Evolutionary conservation across 2,888 invertebrate genomes (phyloP).

Genomic region (Panzeria rudis): DNA sequence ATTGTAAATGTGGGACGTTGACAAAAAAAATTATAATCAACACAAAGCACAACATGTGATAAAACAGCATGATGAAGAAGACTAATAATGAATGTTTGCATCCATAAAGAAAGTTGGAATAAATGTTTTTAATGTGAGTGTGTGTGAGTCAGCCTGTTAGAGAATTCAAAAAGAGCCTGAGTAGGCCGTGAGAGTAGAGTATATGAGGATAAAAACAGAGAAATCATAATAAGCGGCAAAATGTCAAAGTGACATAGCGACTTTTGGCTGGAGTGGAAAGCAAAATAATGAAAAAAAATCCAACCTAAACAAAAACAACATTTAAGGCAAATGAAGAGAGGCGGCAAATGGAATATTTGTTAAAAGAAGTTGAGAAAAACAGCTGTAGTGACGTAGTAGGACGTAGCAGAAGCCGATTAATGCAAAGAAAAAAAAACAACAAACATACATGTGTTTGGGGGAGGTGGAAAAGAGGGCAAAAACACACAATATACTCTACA

Average conservation of each 20-base stretch:
- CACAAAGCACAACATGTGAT: slow-evolving; percentile 68
- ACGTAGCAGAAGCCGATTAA: slow-evolving; percentile 45
- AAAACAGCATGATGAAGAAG: slow-evolving; percentile 69
- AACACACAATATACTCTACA: slow-evolving; percentile 61
- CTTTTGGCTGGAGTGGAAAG: slow-evolving; percentile 27
- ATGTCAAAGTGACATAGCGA: slow-evolving; percentile 75
- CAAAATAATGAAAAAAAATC: slow-evolving; percentile 1
- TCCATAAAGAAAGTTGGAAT: neutral
- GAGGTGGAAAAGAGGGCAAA: neutral
- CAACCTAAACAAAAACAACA: slow-evolving; percentile 20
- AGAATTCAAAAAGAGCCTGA: slow-evolving; percentile 44
- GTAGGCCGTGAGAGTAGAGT: slow-evolving; percentile 72
- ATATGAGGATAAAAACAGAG: slow-evolving; percentile 82
- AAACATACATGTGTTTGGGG: neutral
- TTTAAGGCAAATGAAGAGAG: slow-evolving; percentile 68
- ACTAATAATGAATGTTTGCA: slow-evolving; percentile 16
- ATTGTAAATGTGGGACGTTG: slow-evolving; percentile 69
- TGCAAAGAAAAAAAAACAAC: slow-evolving; percentile 1
- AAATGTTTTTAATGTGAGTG: neutral
- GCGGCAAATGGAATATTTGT: slow-evolving; percentile 52
- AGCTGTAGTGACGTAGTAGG: slow-evolving; percentile 72
- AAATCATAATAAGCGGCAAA: slow-evolving; percentile 80
- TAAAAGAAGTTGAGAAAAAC: slow-evolving; percentile 67
- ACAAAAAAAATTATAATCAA: slow-evolving; percentile 46
- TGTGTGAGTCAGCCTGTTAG: slow-evolving; percentile 31